phyloP scores from a whole-genome alignment of 2,888 invertebrate species.

The Volucella inflata region DNA sequence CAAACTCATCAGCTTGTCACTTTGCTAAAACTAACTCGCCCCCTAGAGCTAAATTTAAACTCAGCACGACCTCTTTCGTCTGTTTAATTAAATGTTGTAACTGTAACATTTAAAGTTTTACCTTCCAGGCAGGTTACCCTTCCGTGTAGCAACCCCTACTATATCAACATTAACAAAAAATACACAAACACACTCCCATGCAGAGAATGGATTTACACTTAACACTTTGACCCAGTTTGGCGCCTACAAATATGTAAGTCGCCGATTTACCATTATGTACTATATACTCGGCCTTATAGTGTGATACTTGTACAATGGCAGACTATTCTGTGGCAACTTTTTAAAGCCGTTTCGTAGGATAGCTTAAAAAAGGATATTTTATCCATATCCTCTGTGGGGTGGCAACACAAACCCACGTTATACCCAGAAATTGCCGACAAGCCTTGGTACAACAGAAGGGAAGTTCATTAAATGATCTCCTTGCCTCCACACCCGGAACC shows the following conservation, averaged over 20 bases:
- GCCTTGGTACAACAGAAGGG: constrained; percentile 45
- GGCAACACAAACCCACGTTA: constrained; percentile 3
- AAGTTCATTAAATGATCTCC: constrained; percentile 74
- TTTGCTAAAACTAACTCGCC: constrained; percentile 53
- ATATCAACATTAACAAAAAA: neutral
- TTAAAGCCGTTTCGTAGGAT: constrained; percentile 64
- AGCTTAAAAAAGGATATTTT: constrained; percentile 26
- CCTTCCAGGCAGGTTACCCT: constrained; percentile 37
- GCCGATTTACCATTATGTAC: constrained; percentile 54
- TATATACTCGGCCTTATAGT: constrained; percentile 55
- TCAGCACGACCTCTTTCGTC: constrained; percentile 67
- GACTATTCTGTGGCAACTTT: constrained; percentile 68
- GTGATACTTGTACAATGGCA: constrained; percentile 20
- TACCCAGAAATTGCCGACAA: neutral
- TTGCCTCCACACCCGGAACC: neutral
- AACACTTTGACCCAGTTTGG: constrained; percentile 73
- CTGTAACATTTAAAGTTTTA: constrained; percentile 68
- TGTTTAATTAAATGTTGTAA: constrained; percentile 75
- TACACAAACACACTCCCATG: constrained; percentile 23
- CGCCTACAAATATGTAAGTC: constrained; percentile 66
- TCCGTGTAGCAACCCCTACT: neutral
- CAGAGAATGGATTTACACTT: constrained; percentile 61
- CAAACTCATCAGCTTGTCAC: constrained; percentile 72
- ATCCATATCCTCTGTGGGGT: constrained; percentile 55
- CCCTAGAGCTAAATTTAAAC: constrained; percentile 63